Percentiles rank a stretch among this genome's conserved stretches.
These are phyloP conservation scores for Pseudococcus jackbeardsleyi DNA, from an alignment of 2,888 invertebrate species.

Conservation along the genomic window DNA sequence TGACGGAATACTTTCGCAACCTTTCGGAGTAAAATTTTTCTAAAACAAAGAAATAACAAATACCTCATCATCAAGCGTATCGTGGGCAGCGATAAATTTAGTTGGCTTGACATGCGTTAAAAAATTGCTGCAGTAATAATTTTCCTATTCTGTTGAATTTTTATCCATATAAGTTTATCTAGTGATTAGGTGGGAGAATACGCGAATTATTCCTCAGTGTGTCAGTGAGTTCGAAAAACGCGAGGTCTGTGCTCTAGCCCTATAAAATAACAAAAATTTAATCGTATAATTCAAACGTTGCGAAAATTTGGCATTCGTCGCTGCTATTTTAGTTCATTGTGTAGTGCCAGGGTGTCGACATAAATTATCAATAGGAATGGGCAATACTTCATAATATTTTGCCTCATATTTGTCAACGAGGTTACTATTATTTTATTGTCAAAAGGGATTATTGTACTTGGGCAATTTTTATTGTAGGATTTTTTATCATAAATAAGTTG, in stretches of 20 bases:
- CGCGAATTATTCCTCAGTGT: not conserved
- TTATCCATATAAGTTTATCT: not conserved
- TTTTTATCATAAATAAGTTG: too few relatives aligned
- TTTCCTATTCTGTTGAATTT: not conserved
- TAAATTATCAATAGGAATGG: not conserved
- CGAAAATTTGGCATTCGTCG: constrained; percentile 17
- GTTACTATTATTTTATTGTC: not conserved
- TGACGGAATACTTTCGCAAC: too few relatives aligned
- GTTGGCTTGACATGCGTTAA: not conserved
- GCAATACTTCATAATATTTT: not conserved
- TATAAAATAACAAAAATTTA: not conserved
- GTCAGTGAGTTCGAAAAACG: not conserved
- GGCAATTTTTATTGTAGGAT: not conserved
- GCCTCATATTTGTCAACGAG: not conserved
- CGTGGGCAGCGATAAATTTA: not conserved
- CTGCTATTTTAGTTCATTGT: not conserved
- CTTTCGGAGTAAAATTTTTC: not conserved
- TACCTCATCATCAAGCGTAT: not conserved
- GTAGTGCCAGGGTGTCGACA: not conserved
- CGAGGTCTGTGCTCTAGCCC: not conserved
- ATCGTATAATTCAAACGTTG: not conserved
- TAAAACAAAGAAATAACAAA: not conserved
- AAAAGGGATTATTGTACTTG: not conserved
- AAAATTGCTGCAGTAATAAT: not conserved
- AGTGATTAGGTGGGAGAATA: not conserved